Percentiles rank a stretch among this genome's conserved stretches.
Evolutionary conservation across 1,140 invertebrate genomes (phyloP).

Genomic region (Camponotus vicinus): DNA sequence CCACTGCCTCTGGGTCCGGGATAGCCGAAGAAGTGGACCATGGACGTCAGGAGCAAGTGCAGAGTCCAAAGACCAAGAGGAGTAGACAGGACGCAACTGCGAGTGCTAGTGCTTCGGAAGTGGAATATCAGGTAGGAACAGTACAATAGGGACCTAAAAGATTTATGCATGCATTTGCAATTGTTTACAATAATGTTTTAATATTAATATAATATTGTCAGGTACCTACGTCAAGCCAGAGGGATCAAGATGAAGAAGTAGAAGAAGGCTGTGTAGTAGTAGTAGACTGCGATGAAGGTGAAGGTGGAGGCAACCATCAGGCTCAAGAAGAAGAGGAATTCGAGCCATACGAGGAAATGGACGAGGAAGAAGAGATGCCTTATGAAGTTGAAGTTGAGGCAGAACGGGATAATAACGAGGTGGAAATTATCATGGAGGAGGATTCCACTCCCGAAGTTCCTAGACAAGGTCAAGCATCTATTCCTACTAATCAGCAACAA

Average conservation of each 20-base stretch:
- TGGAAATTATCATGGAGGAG: slow-evolving; percentile 88
- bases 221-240: slow-evolving; percentile 93
- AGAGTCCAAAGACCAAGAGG: slow-evolving; percentile 82
- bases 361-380: slow-evolving; percentile 86
- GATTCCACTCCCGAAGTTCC: slow-evolving; percentile 88
- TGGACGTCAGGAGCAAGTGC: slow-evolving; percentile 80
- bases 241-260: slow-evolving; percentile 92
- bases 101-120: slow-evolving; percentile 82
- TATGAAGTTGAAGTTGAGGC: slow-evolving; percentile 85
- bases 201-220: slow-evolving; percentile 83
- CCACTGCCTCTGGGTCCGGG: slow-evolving; percentile 85
- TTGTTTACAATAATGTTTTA: background rate
- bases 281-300: slow-evolving; percentile 88
- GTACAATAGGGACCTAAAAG: background rate
- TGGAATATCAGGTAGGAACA: slow-evolving; percentile 83
- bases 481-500: slow-evolving; percentile 81
- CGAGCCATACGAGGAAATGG: slow-evolving; percentile 87
- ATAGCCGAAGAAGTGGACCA: slow-evolving; percentile 86
- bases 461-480: slow-evolving; percentile 83
- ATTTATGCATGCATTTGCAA: background rate
- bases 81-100: slow-evolving; percentile 79
- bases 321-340: slow-evolving; percentile 88
- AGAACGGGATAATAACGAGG: slow-evolving; percentile 89
- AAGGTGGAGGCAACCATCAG: slow-evolving; percentile 86
- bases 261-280: slow-evolving; percentile 92